Evolutionary conservation across 2,888 invertebrate species (phyloP), one percentile per base, ranked within the genome.

Genomic region (Tortrix viridana): DNA sequence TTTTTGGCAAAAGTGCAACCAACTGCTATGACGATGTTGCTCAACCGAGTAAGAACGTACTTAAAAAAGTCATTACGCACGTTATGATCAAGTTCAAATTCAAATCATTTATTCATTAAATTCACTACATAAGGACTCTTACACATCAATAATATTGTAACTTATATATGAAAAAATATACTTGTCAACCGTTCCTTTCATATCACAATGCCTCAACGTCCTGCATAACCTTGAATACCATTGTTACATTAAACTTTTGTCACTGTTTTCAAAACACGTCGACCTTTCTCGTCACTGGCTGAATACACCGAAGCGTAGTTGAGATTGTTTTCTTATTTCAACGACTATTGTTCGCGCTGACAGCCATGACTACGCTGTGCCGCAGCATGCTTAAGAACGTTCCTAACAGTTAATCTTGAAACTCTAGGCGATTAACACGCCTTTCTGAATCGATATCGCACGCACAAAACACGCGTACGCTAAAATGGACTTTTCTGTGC

Each of bases 401-500:
- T 54, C 54, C 53, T 50, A 20, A 49, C 61, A 65, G 65, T 65
- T 61, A 57, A 57, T 43, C 61, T 56, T 61, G 56, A 53, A 65
- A 61, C 65, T 57, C 61, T 56, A 57, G 43, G 61, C 61, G 61
- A 57, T 61, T 65, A 52, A 43, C 65, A 65, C 65, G 65, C 56
- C 50, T 61, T 48, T 60, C 53, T 48, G 47, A 32, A 41, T 43
- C 63, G 63, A 63, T 63, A 53, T 22, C 41, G 50, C 38, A 56
- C 41, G 50, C 38, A 56, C 49, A 26, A 32, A n/a, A 5, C 19
- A 19, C 52, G 63, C 52, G 58, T 46, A 53, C 38, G 44, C 38
- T 20, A 53, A 53, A 58, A 56, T 26, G n/a, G 18, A 58, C 57
- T 43, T 22, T 12, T 18, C 9, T 37, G 53, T 52, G 47, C 22